phyloP scores from a whole-genome alignment of 2,797 vertebrate species.

The Sciurus vulgaris region DNA sequence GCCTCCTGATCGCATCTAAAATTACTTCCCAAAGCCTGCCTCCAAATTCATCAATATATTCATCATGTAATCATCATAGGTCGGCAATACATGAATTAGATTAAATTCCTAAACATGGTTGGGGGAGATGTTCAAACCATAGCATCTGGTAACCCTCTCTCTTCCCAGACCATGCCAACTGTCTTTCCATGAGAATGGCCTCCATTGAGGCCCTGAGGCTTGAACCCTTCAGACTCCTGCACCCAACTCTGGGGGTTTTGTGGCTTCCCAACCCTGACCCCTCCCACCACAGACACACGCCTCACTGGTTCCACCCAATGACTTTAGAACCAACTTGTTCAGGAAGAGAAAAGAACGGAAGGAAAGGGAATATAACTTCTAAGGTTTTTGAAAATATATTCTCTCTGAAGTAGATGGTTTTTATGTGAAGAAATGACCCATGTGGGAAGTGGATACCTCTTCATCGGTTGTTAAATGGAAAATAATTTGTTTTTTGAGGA shows the following conservation, averaged over 20 bases:
- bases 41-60: not conserved
- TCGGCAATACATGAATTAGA: not conserved
- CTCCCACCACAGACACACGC: not conserved
- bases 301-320: not conserved
- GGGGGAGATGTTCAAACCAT: not conserved
- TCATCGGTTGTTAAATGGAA: not conserved
- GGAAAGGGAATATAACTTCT: not conserved
- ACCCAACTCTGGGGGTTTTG: rapidly evolving
- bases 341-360: not conserved
- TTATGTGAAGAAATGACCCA: not conserved
- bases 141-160: not conserved
- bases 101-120: not conserved
- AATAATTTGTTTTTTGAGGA: not conserved
- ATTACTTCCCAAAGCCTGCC: not conserved
- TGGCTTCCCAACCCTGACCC: rapidly evolving
- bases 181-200: not conserved
- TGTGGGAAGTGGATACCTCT: not conserved
- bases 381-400: not conserved
- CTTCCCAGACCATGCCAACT: not conserved
- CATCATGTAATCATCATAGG: no score
- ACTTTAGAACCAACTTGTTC: not conserved
- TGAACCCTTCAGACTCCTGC: not conserved
- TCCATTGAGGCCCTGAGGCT: no score
- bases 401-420: not conserved
- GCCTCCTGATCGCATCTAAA: not conserved